Base-by-base conservation (phyloP, 2,888 invertebrate species). In the Neria commutata region DNA sequence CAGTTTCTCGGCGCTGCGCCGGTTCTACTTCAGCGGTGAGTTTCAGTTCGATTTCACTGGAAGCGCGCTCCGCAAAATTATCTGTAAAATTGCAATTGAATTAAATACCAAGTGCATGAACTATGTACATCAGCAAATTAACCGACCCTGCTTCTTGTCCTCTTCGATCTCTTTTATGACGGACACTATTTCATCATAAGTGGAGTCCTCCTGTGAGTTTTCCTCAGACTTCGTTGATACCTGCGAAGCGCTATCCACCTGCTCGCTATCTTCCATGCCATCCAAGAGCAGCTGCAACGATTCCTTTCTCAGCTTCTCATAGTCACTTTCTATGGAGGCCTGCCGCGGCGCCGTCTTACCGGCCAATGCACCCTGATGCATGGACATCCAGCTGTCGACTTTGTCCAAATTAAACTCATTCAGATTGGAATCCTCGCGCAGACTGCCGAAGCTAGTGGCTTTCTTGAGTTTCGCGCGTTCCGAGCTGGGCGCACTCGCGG, bases 341-440 rank as follows among this genome's bases (percentile, higher is more conserved):
- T 50, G 54, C 23, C 65, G 59, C 1, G 48, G 33, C 10, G 54
- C 0, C n/a, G 11, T 11, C 49, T 66, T 54, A 3, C 51, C 59
- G 50, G 63, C 37, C 0, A 54, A 56, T 48, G 67, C 63, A 24
- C 69, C 64, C 37, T 71, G 70, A 56, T 82, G 78, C 66, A 79
- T 73, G 8, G 83, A 80, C 80, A 82, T 82, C 82, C 82, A 82
- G 56, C 79, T 81, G 54, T 82, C 83, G 26, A 82, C 76, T 66
- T 82, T 81, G 59, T 82, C 83, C 59, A 82, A 67, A 67, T 82
- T 77, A 57, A 82, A 82, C 56, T 81, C 81, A 50, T 73, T 76
- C 4, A 82, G 61, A 60, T 78, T 80, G 0, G 78, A 72, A 54
- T 82, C 80, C 59, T 81, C 77, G 1, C 80, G 67, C 25, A 75